These are phyloP conservation scores for Junonia oenone DNA, from an alignment of 2,888 invertebrate genomes.

Conservation along the genomic window DNA sequence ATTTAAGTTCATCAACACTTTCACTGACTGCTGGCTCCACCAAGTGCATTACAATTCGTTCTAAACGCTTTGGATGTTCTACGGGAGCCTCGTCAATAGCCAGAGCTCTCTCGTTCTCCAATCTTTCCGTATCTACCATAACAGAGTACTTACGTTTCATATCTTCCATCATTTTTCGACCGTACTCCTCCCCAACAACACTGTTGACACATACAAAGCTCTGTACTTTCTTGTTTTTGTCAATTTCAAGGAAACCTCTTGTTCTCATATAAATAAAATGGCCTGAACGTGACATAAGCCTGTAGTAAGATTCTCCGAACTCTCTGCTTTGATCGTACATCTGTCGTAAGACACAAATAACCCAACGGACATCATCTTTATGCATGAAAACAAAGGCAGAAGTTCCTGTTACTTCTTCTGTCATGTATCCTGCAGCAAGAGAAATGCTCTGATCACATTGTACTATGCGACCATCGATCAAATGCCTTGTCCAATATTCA, in stretches of 20 bases:
- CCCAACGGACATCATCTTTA: slow-evolving; percentile 92
- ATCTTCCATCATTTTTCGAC: slow-evolving; percentile 84
- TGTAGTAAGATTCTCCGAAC: slow-evolving; percentile 92
- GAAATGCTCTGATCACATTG: slow-evolving; percentile 95
- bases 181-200: slow-evolving; percentile 87
- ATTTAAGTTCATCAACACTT: slow-evolving; percentile 56
- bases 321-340: slow-evolving; percentile 93
- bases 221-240: slow-evolving; percentile 86
- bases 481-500: slow-evolving; percentile 93
- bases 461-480: slow-evolving; percentile 92
- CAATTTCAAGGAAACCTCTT: slow-evolving; percentile 90
- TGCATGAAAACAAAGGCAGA: slow-evolving; percentile 95
- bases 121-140: slow-evolving; percentile 77
- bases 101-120: slow-evolving; percentile 41
- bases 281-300: slow-evolving; percentile 89
- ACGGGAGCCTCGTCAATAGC: slow-evolving; percentile 69
- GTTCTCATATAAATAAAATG: slow-evolving; percentile 91
- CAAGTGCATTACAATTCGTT: slow-evolving; percentile 85
- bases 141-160: slow-evolving; percentile 91
- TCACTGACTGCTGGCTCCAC: slow-evolving; percentile 59
- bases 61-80: slow-evolving; percentile 85
- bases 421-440: slow-evolving; percentile 92
- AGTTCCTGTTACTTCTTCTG: slow-evolving; percentile 91
- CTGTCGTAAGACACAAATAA: slow-evolving; percentile 90
- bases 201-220: slow-evolving; percentile 94